These are phyloP conservation scores for Syrmaticus mikado DNA, from an alignment of 2,113 vertebrate species.

Conservation along the genomic window DNA sequence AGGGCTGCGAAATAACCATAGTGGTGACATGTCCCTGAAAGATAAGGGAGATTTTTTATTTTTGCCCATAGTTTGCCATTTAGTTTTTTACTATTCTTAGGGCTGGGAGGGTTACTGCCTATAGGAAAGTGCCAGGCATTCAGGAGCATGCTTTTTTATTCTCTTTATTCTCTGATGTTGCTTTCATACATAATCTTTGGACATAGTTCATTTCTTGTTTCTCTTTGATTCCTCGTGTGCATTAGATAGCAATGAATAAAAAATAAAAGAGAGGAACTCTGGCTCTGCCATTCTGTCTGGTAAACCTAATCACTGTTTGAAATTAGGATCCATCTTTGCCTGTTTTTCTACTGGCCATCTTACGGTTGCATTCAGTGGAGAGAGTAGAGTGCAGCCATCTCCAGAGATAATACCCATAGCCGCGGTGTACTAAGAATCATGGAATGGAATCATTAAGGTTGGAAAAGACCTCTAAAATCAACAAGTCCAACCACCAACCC, in stretches of 20 bases:
- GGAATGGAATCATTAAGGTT: too few species aligned
- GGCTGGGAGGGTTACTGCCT: neutral
- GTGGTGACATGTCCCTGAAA: neutral
- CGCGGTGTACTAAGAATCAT: neutral
- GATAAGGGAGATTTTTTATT: neutral
- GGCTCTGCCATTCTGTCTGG: neutral
- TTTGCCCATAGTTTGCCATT: neutral
- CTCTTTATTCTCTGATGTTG: neutral
- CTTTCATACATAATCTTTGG: neutral
- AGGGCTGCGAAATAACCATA: neutral
- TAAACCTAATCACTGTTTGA: neutral
- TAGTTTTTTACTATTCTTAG: neutral
- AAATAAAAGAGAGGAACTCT: neutral
- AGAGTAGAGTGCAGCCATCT: neutral
- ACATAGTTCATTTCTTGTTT: neutral
- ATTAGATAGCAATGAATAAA: neutral
- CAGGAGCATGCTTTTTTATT: neutral
- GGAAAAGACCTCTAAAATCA: too few species aligned
- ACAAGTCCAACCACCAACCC: too few species aligned
- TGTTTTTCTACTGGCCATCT: neutral
- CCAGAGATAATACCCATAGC: neutral
- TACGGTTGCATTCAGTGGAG: neutral
- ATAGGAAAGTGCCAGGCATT: neutral
- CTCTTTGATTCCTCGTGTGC: neutral
- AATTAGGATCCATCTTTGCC: neutral